Evolutionary conservation across 2,888 invertebrate genomes (phyloP).

Genomic region (Osedax fenrisi): DNA sequence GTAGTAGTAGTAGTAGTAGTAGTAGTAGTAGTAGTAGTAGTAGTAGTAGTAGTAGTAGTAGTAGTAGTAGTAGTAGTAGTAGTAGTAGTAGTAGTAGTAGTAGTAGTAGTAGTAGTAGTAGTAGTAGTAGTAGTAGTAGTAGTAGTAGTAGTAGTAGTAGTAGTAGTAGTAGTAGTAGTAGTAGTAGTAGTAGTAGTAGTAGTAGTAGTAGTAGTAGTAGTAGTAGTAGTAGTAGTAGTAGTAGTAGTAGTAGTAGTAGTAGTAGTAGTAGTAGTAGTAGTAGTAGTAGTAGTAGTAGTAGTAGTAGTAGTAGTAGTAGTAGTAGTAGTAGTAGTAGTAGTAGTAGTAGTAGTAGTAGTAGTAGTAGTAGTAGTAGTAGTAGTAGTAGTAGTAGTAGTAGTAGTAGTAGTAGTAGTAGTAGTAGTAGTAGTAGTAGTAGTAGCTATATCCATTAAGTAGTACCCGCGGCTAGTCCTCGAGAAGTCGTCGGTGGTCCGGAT

Average conservation of each 20-base stretch:
- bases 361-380: too few relatives aligned
- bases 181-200: conserved; percentile 30
- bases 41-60: too few relatives aligned
- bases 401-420: too few relatives aligned
- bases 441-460: too few relatives aligned
- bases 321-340: too few relatives aligned
- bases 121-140: conserved; percentile 31
- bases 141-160: conserved; percentile 32
- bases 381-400: too few relatives aligned
- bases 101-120: conserved; percentile 29
- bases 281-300: conserved; percentile 25
- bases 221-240: conserved; percentile 28
- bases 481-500: too few relatives aligned
- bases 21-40: too few relatives aligned
- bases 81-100: conserved; percentile 29
- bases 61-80: conserved; percentile 20
- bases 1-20: too few relatives aligned
- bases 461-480: too few relatives aligned
- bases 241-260: conserved; percentile 29
- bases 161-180: conserved; percentile 29
- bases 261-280: conserved; percentile 28
- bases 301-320: conserved; percentile 28
- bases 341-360: too few relatives aligned
- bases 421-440: too few relatives aligned
- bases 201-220: conserved; percentile 27